phyloP scores from a whole-genome alignment of 2,797 vertebrate genomes.

The Melanotaenia nigrans region DNA sequence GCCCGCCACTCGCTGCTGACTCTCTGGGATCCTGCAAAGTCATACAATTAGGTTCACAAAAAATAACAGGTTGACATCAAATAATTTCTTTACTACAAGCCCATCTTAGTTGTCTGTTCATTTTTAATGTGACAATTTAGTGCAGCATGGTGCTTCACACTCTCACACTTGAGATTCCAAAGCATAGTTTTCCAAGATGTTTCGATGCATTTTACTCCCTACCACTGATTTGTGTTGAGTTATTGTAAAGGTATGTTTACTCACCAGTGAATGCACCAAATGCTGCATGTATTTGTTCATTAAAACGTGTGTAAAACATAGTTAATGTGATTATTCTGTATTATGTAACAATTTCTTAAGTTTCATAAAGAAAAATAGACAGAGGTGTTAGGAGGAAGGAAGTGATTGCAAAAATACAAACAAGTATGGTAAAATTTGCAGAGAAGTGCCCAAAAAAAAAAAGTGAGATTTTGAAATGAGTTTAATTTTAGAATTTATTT shows the following conservation, averaged over 20 bases:
- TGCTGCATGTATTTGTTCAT: not conserved
- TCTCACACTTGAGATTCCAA: not conserved
- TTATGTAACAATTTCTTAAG: too few species aligned
- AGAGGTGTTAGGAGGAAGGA: slow-evolving; percentile 25
- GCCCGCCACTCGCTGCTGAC: slow-evolving; percentile 92
- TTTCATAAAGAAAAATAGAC: not conserved
- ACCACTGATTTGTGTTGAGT: not conserved
- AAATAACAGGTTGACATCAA: not conserved
- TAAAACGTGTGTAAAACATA: not conserved
- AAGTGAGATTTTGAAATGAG: slow-evolving; percentile 1
- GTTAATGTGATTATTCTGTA: too few species aligned
- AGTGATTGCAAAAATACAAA: slow-evolving; percentile 32
- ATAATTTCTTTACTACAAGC: too few species aligned
- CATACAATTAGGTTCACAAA: slow-evolving; percentile 11
- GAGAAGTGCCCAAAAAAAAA: not conserved
- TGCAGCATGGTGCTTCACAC: too few species aligned
- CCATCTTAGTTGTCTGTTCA: not conserved
- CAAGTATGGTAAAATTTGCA: not conserved
- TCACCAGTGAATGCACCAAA: not conserved
- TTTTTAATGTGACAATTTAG: not conserved
- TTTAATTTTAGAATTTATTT: not conserved
- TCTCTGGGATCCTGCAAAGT: slow-evolving; percentile 86
- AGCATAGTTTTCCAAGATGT: not conserved
- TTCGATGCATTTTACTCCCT: not conserved
- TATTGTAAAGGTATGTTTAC: not conserved